phyloP scores from a whole-genome alignment of 2,797 vertebrate species.

The Cryptoblepharus egeriae region DNA sequence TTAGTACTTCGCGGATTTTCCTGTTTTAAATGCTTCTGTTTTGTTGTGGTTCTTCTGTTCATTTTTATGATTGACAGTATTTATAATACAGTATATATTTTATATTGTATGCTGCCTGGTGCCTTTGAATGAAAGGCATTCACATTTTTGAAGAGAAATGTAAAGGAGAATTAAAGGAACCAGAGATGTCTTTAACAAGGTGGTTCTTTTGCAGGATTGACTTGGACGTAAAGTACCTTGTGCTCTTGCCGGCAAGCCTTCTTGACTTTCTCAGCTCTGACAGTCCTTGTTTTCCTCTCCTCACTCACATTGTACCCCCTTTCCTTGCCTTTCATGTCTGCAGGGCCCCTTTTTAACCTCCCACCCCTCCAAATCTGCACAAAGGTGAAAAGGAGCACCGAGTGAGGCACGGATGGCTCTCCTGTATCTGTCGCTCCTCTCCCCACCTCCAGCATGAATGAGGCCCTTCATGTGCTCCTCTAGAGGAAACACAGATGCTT shows the following conservation, averaged over 20 bases:
- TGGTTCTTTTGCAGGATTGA: background rate
- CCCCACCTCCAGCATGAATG: conserved; percentile 70
- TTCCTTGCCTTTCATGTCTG: conserved; percentile 19
- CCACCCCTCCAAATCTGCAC: conserved; percentile 48
- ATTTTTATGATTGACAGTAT: too few species aligned
- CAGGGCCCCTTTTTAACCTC: background rate
- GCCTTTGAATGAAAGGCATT: too few species aligned
- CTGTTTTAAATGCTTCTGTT: too few species aligned
- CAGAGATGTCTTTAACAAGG: background rate
- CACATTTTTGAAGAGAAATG: too few species aligned
- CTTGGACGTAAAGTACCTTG: accelerated
- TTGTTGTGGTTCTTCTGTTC: too few species aligned
- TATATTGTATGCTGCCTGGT: too few species aligned
- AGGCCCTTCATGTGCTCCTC: conserved; percentile 71
- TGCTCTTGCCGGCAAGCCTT: background rate
- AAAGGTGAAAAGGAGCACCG: conserved; percentile 71
- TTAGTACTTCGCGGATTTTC: too few species aligned
- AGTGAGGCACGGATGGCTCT: conserved; percentile 54
- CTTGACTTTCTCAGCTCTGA: background rate
- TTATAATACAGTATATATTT: too few species aligned
- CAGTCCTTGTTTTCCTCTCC: conserved; percentile 27
- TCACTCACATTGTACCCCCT: background rate
- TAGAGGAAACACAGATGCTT: conserved; percentile 75
- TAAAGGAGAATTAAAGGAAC: background rate
- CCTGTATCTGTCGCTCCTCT: conserved; percentile 67